Percentiles rank a stretch among this genome's conserved stretches.
phyloP scores from a whole-genome alignment of 2,888 invertebrate species.

The Blastobasis adustella region DNA sequence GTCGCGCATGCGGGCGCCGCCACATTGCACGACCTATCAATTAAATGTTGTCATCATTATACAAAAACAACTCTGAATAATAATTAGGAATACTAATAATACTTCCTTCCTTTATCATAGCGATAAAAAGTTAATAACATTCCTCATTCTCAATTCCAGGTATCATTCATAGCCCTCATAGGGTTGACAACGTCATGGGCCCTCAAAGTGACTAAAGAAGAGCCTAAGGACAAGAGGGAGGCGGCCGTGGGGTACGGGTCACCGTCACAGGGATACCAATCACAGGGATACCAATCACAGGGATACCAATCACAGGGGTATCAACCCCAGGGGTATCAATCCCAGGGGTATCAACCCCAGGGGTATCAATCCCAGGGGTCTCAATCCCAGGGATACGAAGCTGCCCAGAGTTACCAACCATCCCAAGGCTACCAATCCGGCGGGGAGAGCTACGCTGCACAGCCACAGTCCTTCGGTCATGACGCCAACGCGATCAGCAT shows the following conservation, averaged over 20 bases:
- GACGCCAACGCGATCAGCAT: slow-evolving; percentile 59
- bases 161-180: slow-evolving; percentile 50
- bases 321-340: slow-evolving; percentile 30
- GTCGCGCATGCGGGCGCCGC: slow-evolving; percentile 21
- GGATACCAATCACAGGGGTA: too few species aligned
- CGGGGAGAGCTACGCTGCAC: too few species aligned
- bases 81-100: too few species aligned
- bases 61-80: too few species aligned
- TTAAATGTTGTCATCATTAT: too few species aligned
- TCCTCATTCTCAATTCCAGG: slow-evolving; percentile 41
- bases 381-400: slow-evolving; percentile 38
- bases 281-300: slow-evolving; percentile 25
- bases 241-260: slow-evolving; percentile 44
- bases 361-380: slow-evolving; percentile 20
- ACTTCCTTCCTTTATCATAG: too few species aligned
- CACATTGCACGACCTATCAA: too few species aligned
- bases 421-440: too few species aligned
- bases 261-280: slow-evolving; percentile 23
- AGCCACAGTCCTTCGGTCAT: too few species aligned
- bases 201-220: slow-evolving; percentile 39
- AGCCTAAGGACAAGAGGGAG: slow-evolving; percentile 64
- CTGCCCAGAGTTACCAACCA: too few species aligned
- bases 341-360: slow-evolving; percentile 26
- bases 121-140: neutral
- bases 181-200: slow-evolving; percentile 53